A percentile compares a stretch with the other conserved stretches of the same genome.
These are phyloP conservation scores for Gadus macrocephalus DNA, from an alignment of 2,113 vertebrate species.

Conservation along the genomic window DNA sequence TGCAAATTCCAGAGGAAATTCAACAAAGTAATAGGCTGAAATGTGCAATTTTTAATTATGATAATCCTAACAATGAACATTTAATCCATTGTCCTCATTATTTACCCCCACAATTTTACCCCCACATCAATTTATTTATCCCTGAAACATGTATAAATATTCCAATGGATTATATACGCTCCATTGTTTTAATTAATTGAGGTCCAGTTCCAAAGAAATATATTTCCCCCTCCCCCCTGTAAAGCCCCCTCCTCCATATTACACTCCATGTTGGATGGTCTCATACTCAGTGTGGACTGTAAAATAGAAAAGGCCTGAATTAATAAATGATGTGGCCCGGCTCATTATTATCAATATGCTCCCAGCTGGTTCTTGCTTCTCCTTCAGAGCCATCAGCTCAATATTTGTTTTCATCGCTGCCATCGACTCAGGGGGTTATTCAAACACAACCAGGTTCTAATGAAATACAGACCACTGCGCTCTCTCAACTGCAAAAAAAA, in stretches of 20 bases:
- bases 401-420: background rate
- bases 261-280: background rate
- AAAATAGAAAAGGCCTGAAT: background rate
- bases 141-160: no score
- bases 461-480: background rate
- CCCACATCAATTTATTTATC: no score
- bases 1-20: no score
- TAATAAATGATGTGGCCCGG: background rate
- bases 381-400: background rate
- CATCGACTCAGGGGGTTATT: background rate
- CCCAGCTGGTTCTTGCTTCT: background rate
- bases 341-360: background rate
- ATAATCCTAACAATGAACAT: no score
- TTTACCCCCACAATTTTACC: no score
- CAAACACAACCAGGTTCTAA: background rate
- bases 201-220: background rate
- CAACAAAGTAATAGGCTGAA: no score
- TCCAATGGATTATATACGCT: no score
- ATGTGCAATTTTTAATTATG: no score
- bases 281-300: background rate
- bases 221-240: background rate
- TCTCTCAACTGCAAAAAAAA: background rate
- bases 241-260: background rate
- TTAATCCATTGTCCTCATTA: no score
- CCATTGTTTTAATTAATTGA: background rate